Base-by-base conservation (phyloP, 2,113 vertebrate genomes). In the Orcinus orca region DNA sequence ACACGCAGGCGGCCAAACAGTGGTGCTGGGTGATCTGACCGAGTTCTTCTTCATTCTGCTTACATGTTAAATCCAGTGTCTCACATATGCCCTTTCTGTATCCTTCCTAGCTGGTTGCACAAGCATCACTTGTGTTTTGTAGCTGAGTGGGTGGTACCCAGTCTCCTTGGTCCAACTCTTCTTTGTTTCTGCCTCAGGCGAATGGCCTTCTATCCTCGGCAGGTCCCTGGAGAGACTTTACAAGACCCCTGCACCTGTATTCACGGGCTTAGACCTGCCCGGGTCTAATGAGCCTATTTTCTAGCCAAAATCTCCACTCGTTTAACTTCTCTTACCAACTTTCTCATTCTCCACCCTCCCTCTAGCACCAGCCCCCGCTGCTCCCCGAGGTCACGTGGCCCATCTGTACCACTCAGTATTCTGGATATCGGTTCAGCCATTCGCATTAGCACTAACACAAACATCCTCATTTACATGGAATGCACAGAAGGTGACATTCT, bases 401-500 rank as follows among this genome's bases (percentile, higher is more conserved):
- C 89, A 81, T 96, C 97, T 93, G 92, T 62, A 47, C 41, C 79
- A 87, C 79, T 97, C 90, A 80, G 53, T 92, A 93, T 97, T 96
- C 97, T 90, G 68, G 86, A 74, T 88, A 58, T 91, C 41, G 0
- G 11, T 83, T 95, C 93, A 97, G 95, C 82, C 71, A 26, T 97
- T 94, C 9, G 77, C 94, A 95, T 97, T 85, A 91, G 96, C 85
- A 73, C 73, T 23, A 91, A 93, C 95, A 95, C 95, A 96, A 96
- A 96, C 97, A 97, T 80, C 93, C 96, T 97, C 95, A 97, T 97
- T 98, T 97, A 97, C 97, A 98, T 96, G 93, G 94, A 96, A 92
- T 1, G 53, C 97, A 96, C 97, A 98, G 96, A 98, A 97, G 97
- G 97, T 97, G 97, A 97, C 97, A 97, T 97, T 97, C 93, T 97